phyloP scores from a whole-genome alignment of 2,888 invertebrate genomes.

The Formica aserva region DNA sequence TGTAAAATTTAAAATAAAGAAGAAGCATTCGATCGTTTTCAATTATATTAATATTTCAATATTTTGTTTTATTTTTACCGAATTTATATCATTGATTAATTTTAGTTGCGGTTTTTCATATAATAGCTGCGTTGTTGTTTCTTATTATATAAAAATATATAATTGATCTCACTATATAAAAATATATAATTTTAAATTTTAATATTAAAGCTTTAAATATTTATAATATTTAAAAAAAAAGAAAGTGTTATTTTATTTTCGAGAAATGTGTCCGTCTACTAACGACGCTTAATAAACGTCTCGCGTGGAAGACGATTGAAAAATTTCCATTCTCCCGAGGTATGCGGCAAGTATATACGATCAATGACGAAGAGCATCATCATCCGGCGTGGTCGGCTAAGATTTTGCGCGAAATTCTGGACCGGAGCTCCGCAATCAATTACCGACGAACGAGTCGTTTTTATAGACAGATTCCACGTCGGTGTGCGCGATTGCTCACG shows the following conservation, averaged over 20 bases:
- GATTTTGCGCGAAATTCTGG: slow-evolving; percentile 35
- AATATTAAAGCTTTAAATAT: background rate
- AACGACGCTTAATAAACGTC: slow-evolving; percentile 4
- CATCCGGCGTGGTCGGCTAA: background rate
- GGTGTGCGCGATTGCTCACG: slow-evolving; percentile 43
- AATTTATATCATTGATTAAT: background rate
- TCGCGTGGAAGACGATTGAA: slow-evolving; percentile 7
- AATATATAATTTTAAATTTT: background rate
- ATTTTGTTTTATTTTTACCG: background rate
- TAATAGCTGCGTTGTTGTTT: too few species aligned
- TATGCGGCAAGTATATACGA: background rate
- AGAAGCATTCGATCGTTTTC: background rate
- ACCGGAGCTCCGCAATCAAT: slow-evolving; percentile 43
- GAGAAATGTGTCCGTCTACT: background rate
- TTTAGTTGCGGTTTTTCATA: background rate
- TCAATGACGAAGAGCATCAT: slow-evolving; percentile 29
- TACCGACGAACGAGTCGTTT: slow-evolving; percentile 40
- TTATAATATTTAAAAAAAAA: background rate
- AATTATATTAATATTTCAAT: background rate
- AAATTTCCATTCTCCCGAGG: background rate
- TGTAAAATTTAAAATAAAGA: background rate
- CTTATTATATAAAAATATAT: too few species aligned
- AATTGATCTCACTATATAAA: too few species aligned
- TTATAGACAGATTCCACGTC: slow-evolving; percentile 34
- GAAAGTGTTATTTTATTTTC: background rate